Percentiles rank a stretch among this genome's conserved stretches.
Conservation (phyloP, 2,888 invertebrate species). For the Notodonta ziczac region DNA sequence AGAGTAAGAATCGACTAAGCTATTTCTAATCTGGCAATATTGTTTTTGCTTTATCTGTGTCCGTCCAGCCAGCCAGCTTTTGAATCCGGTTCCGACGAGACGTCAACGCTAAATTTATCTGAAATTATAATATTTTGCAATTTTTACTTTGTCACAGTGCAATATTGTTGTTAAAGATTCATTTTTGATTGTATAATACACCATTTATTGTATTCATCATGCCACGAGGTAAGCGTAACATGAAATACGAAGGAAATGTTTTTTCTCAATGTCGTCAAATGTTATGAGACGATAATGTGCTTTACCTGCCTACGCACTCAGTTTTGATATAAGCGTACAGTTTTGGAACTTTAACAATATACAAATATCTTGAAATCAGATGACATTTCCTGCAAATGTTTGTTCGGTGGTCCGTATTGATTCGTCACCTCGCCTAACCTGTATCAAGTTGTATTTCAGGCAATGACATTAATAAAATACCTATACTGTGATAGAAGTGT, state of each 20-base stretch:
- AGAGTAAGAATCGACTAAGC: too few relatives aligned
- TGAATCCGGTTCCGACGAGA: slow-evolving; percentile 44
- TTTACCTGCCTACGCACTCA: slow-evolving; percentile 17
- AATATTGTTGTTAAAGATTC: slow-evolving; percentile 24
- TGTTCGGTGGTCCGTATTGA: slow-evolving; percentile 9
- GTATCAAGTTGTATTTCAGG: slow-evolving; percentile 20
- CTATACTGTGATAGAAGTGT: too few relatives aligned
- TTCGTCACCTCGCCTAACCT: slow-evolving; percentile 28
- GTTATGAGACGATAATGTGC: slow-evolving; percentile 74
- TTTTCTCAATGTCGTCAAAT: slow-evolving; percentile 73
- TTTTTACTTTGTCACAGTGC: slow-evolving; percentile 23
- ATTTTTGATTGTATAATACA: slow-evolving; percentile 19
- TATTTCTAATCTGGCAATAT: too few relatives aligned
- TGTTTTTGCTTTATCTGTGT: too few relatives aligned
- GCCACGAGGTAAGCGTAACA: slow-evolving; percentile 74
- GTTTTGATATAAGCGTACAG: neutral
- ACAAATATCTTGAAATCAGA: neutral
- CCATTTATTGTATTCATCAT: slow-evolving; percentile 48
- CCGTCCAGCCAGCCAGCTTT: neutral
- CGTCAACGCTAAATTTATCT: slow-evolving; percentile 78
- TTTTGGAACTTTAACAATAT: neutral
- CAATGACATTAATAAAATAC: too few relatives aligned
- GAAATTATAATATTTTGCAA: slow-evolving; percentile 58
- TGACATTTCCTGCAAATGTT: neutral
- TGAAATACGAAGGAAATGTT: slow-evolving; percentile 32